These are phyloP conservation scores for Cylloceria caligata DNA, from an alignment of 2,888 invertebrate species.

Conservation along the genomic window DNA sequence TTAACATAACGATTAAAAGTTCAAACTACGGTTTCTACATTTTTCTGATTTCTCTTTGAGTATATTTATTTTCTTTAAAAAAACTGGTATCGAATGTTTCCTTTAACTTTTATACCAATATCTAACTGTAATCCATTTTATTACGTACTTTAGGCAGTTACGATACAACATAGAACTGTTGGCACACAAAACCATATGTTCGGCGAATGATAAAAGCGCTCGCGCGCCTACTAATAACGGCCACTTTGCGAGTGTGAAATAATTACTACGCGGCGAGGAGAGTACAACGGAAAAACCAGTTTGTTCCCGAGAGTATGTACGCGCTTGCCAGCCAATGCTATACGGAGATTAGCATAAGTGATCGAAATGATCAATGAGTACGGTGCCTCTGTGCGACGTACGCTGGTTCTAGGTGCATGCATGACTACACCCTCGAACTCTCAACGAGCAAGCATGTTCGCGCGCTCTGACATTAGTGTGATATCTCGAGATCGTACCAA, in stretches of 20 bases:
- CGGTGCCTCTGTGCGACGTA: constrained; percentile 72
- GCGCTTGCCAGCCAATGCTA: constrained; percentile 63
- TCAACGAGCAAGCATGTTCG: constrained; percentile 50
- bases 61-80: not conserved
- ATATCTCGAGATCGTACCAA: constrained; percentile 57
- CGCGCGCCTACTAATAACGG: constrained; percentile 78
- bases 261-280: constrained; percentile 78
- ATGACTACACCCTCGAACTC: constrained; percentile 51
- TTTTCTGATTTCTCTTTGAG: too few species aligned
- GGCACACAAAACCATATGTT: constrained; percentile 23
- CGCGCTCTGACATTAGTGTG: constrained; percentile 51
- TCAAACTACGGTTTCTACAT: too few species aligned
- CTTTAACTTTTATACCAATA: not conserved
- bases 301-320: constrained; percentile 59
- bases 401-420: constrained; percentile 62
- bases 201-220: constrained; percentile 46
- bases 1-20: too few species aligned
- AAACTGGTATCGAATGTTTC: not conserved
- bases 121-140: not conserved
- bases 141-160: not conserved
- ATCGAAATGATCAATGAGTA: constrained; percentile 82
- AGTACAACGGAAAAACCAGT: constrained; percentile 76
- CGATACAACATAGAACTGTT: constrained; percentile 21
- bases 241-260: constrained; percentile 82
- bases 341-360: constrained; percentile 80